phyloP scores from a whole-genome alignment of 2,797 vertebrate genomes.

The Sebastes cheni region DNA sequence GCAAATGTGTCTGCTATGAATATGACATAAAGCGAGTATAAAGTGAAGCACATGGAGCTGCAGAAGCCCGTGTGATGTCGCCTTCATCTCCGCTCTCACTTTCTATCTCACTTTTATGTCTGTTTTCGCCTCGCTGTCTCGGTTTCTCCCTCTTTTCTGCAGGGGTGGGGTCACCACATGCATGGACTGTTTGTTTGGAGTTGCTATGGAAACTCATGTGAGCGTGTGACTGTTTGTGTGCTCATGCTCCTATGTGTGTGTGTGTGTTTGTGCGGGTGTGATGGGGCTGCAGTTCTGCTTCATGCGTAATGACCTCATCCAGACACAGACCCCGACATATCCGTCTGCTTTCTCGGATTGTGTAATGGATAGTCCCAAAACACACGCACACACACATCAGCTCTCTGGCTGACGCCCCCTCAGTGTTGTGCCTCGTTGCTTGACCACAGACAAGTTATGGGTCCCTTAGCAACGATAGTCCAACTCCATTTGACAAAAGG shows the following conservation, averaged over 20 bases:
- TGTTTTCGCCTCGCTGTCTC: conserved; percentile 26
- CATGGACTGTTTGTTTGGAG: conserved; percentile 76
- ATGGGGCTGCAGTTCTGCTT: conserved; percentile 53
- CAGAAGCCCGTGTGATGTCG: conserved; percentile 3
- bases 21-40: neutral
- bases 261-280: conserved; percentile 1
- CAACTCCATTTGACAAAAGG: conserved; percentile 9
- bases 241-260: neutral
- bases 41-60: conserved; percentile 38
- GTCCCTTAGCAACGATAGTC: conserved; percentile 15
- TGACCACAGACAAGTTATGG: conserved; percentile 26
- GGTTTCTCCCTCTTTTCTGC: conserved; percentile 32
- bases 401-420: conserved; percentile 38
- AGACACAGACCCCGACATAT: conserved; percentile 62
- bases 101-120: conserved; percentile 14
- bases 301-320: conserved; percentile 72
- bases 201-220: conserved; percentile 66
- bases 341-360: conserved; percentile 72
- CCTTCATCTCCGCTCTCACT: conserved; percentile 12
- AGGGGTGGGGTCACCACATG: conserved; percentile 59
- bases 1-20: conserved; percentile 16
- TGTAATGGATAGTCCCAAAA: conserved; percentile 61
- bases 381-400: conserved; percentile 15
- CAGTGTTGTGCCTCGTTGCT: conserved; percentile 32
- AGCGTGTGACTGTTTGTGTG: conserved; percentile 42